Percentiles rank a stretch among this genome's conserved stretches.
Evolutionary conservation across 2,113 vertebrate genomes (phyloP).

Genomic region (Ibidorhyncha struthersii): DNA sequence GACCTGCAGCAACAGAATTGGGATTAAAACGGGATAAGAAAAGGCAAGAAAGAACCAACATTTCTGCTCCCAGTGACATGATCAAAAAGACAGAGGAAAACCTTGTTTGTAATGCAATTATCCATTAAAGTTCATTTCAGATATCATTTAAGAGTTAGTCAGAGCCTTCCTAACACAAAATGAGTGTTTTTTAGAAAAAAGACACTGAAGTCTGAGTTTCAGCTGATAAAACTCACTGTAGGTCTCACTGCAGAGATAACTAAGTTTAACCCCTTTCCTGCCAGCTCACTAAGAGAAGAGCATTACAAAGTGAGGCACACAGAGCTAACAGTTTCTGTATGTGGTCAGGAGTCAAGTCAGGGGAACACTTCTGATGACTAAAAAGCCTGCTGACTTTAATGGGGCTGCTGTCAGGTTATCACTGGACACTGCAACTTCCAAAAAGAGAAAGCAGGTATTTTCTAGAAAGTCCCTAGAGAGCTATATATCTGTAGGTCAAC

Average conservation of each 20-base stretch:
- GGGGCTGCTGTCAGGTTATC: background rate
- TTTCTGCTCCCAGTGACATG: slow-evolving; percentile 44
- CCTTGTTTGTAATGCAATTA: slow-evolving; percentile 48
- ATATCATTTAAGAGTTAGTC: slow-evolving; percentile 15
- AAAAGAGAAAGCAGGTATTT: background rate
- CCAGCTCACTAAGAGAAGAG: background rate
- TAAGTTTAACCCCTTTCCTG: background rate
- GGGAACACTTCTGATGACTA: background rate
- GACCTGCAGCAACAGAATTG: slow-evolving; percentile 72
- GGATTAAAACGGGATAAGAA: slow-evolving; percentile 77
- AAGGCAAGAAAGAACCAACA: slow-evolving; percentile 64
- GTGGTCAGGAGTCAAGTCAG: background rate
- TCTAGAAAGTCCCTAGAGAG: background rate
- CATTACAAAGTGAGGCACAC: background rate
- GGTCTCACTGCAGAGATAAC: background rate
- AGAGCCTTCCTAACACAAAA: slow-evolving; percentile 1
- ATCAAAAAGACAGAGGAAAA: slow-evolving; percentile 68
- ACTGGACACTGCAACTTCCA: background rate
- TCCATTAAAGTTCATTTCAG: slow-evolving; percentile 35
- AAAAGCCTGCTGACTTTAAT: background rate
- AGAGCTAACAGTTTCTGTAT: background rate
- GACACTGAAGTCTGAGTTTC: background rate
- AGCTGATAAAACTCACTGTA: background rate
- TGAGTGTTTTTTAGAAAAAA: background rate
- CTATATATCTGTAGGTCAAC: background rate